Evolutionary conservation across 2,888 invertebrate genomes (phyloP), one percentile per base, ranked within the genome.

Genomic region (Eristalis tenax): DNA sequence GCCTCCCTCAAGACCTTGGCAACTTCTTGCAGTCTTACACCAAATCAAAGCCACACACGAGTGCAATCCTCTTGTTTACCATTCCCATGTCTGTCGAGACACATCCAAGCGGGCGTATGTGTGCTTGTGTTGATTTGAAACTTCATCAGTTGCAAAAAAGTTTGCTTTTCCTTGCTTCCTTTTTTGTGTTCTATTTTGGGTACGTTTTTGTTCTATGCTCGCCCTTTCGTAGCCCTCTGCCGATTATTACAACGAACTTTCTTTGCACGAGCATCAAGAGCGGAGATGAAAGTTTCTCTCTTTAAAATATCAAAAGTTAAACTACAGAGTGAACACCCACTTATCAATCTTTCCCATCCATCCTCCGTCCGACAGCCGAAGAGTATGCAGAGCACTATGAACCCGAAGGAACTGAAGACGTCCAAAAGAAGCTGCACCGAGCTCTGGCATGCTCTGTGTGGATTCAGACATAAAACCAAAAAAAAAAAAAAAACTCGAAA

Each of bases 301-400:
- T 77, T 76, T 59, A 80, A 77, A 82, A 74, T 74, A 82, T 78
- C 68, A 69, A 82, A 86, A 78, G 82, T 86, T 86, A 77, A 77
- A 78, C 78, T 78, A 61, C 82, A 68, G 56, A 82, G 59, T 75
- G 74, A 82, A 82, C 86, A 74, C 68, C 74, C 81, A 74, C 82
- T 86, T 82, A 78, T 78, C 78, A 86, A 82, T 86, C 82, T 78
- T 50, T n/a, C 15, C 43, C 32, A 32, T 43, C 74, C 69, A 61
- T 2, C n/a, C 69, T 59, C 82, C 73, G 38, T 64, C 43, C 43
- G 6, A 18, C 50, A 8, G 5, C n/a, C 50, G 18, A 32, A 1
- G 8, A 32, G 32, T 50, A 50, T 50, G 50, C 50, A 50, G 50
- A 50, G 50, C 18, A n/a, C 50, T 50, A 8, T 50, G 50, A 50